phyloP scores from a whole-genome alignment of 2,888 invertebrate genomes.

The Rhodophaea formosa region DNA sequence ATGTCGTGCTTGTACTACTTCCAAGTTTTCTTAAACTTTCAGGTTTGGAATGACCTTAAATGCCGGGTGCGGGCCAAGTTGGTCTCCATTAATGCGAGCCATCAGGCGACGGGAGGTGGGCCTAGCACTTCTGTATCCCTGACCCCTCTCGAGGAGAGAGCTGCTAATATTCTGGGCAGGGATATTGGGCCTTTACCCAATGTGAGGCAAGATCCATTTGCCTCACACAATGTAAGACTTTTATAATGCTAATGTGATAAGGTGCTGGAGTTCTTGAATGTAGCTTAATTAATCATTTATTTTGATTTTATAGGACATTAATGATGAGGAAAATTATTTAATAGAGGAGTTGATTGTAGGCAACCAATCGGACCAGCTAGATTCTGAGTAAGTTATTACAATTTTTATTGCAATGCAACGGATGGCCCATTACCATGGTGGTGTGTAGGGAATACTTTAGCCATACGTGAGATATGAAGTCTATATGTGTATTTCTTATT shows the following conservation, averaged over 20 bases:
- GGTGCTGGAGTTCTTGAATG: not conserved
- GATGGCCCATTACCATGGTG: too few relatives aligned
- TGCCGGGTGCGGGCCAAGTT: constrained; percentile 5
- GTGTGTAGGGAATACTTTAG: too few relatives aligned
- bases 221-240: not conserved
- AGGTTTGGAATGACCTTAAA: constrained; percentile 19
- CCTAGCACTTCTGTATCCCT: not conserved
- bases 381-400: too few relatives aligned
- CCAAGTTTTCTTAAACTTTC: not conserved
- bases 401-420: too few relatives aligned
- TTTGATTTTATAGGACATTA: too few relatives aligned
- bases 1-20: not conserved
- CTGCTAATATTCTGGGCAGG: constrained; percentile 12
- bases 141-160: constrained; percentile 7
- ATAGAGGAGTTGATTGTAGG: too few relatives aligned
- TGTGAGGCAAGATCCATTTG: constrained; percentile 7
- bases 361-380: too few relatives aligned
- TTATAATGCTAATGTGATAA: not conserved
- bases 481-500: too few relatives aligned
- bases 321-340: too few relatives aligned
- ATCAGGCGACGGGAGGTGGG: constrained; percentile 5
- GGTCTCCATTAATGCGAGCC: not conserved
- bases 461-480: too few relatives aligned
- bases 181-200: constrained; percentile 10
- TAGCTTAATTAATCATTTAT: too few relatives aligned